Evolutionary conservation across 2,797 vertebrate species (phyloP), one percentile per base, ranked within the genome.

Genomic region (Simalia tracyae): DNA sequence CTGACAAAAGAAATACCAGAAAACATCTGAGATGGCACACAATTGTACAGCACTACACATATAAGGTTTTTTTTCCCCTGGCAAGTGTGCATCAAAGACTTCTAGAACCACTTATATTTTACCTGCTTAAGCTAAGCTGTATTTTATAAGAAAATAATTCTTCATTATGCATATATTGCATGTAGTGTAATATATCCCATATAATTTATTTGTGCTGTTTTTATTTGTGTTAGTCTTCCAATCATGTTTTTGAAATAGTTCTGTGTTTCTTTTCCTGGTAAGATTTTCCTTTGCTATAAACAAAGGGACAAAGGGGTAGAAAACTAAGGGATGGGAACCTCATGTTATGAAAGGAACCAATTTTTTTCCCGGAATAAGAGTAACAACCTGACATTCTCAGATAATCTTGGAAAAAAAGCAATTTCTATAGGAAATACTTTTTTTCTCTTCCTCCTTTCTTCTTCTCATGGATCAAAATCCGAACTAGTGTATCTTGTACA

Each of bases 181-280:
- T 42, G 46, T 91, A 89, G 93, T 84, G 26, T 17, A 95, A 94
- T 94, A 96, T 94, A 95, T 85, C 94, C 92, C 61, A 94, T 92
- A 93, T 81, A 22, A 3, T 87, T 92, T 91, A 88, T 91, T 92
- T 0, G 93, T 93, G 93, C 64, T 57, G 22, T 50, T 50, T n/a
- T n/a, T 36, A 89, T 54, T 63, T 90, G 57, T 94, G 94, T 91
- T 95, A 81, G 4, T 95, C 95, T 95, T 95, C 95, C 88, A 88
- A 68, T 93, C 90, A 4, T 92, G 92, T 95, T 84, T 95, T 88
- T 94, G 94, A 96, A 84, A 96, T 94, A 94, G 95, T 95, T 93
- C 86, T 94, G 96, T 91, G 3, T 24, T 81, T 57, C 50, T 68
- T 91, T 91, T 56, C 50, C 57, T 28, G 26, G 9, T 28, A 72